Evolutionary conservation across 1,140 invertebrate genomes (phyloP).

Genomic region (Bicyclus anynana): DNA sequence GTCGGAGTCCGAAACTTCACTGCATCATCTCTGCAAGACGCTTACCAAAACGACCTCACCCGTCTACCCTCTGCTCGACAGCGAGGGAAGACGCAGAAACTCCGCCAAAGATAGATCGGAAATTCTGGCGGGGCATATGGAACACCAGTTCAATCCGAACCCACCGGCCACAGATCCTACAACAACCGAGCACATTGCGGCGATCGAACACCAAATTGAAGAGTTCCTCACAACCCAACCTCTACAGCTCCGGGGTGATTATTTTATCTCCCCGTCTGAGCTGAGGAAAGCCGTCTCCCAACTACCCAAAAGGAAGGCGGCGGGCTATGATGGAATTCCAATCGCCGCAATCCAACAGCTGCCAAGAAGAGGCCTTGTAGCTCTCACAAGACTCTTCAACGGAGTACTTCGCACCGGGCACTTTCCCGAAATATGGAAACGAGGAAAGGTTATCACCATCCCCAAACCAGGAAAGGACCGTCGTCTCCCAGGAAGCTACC

Average conservation of each 20-base stretch:
- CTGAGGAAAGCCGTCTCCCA: not conserved
- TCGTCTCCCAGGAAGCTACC: not conserved
- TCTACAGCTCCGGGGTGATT: not conserved
- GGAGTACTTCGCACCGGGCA: conserved; percentile 1
- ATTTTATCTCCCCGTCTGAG: conserved; percentile 8
- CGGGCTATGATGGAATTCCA: no score
- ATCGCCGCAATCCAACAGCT: not conserved
- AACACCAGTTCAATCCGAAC: not conserved
- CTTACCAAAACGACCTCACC: not conserved
- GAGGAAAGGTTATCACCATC: not conserved
- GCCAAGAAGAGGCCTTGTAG: not conserved
- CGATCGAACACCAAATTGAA: not conserved
- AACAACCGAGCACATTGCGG: no score
- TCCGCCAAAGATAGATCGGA: not conserved
- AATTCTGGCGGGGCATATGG: not conserved
- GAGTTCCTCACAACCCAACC: not conserved
- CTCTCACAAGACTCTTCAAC: not conserved
- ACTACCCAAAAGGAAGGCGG: not conserved
- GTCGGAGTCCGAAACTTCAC: not conserved
- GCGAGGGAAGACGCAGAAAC: not conserved
- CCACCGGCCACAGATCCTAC: no score
- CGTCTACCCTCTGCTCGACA: not conserved
- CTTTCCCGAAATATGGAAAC: conserved; percentile 7
- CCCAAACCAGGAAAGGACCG: conserved; percentile 6
- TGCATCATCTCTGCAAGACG: not conserved